Conservation (phyloP, 2,888 invertebrate species). For the Aphodius sticticus region DNA sequence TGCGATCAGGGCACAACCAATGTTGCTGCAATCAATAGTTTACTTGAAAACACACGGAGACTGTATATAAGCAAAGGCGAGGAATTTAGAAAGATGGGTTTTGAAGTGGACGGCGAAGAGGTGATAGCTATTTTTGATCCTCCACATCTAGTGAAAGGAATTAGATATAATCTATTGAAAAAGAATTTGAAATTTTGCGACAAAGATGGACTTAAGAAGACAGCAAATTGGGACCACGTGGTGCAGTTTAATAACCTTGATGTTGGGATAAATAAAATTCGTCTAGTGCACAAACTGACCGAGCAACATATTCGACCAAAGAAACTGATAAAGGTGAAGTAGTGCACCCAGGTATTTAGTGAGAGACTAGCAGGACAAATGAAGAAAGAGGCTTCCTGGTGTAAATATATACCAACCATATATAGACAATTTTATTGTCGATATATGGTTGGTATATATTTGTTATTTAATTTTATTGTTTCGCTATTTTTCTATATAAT, state of each 20-base stretch:
- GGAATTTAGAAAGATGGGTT: not conserved
- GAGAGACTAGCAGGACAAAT: constrained; percentile 16
- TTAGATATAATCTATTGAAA: not conserved
- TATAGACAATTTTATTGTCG: no score
- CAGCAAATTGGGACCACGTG: constrained; percentile 12
- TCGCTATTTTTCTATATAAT: not conserved
- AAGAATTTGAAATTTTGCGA: not conserved
- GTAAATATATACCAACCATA: no score
- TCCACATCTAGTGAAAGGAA: constrained; percentile 20
- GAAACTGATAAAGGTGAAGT: constrained; percentile 20
- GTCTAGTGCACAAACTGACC: not conserved
- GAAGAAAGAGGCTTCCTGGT: not conserved
- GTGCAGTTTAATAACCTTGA: not conserved
- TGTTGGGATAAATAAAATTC: not conserved
- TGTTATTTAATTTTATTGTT: no score
- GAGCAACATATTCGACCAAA: not conserved
- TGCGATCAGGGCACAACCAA: constrained; percentile 25
- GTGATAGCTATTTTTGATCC: constrained; percentile 9
- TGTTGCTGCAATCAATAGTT: constrained; percentile 14
- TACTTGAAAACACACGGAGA: constrained; percentile 6
- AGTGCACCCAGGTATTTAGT: constrained; percentile 24
- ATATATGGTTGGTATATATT: no score
- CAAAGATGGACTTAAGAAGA: not conserved
- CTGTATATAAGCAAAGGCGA: not conserved
- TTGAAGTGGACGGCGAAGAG: not conserved